Conservation (phyloP, 2,888 invertebrate genomes). For the Folsomia manolachei region DNA sequence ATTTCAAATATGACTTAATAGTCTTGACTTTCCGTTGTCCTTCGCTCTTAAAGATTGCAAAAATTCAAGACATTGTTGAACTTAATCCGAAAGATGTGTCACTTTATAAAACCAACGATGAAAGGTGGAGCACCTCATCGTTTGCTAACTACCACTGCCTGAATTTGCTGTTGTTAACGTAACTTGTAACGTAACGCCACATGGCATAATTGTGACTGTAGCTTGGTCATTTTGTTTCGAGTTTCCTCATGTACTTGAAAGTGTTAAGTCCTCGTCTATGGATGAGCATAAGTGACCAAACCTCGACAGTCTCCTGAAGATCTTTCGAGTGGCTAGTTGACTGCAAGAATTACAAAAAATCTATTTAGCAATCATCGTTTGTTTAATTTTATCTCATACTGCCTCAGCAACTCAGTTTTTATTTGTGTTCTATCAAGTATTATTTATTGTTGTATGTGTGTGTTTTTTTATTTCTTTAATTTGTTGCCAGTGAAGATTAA, state of each 20-base stretch:
- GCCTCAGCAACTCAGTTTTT: not conserved
- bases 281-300: conserved; percentile 20
- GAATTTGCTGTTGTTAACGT: no score
- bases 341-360: no score
- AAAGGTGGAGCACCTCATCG: not conserved
- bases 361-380: not conserved
- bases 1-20: no score
- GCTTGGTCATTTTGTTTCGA: not conserved
- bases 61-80: no score
- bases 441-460: no score
- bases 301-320: conserved; percentile 28
- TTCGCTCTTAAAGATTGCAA: no score
- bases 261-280: conserved; percentile 8
- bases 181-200: no score
- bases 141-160: no score
- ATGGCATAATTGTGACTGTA: not conserved
- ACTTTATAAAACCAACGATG: not conserved
- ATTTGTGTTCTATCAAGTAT: not conserved
- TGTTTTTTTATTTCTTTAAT: no score
- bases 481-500: no score
- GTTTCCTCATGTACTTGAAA: not conserved
- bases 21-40: not conserved
- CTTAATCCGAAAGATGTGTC: not conserved
- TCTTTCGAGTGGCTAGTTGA: conserved; percentile 11
- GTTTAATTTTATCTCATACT: not conserved